Evolutionary conservation across 2,797 vertebrate species (phyloP).

Genomic region (Gambelia wislizenii): DNA sequence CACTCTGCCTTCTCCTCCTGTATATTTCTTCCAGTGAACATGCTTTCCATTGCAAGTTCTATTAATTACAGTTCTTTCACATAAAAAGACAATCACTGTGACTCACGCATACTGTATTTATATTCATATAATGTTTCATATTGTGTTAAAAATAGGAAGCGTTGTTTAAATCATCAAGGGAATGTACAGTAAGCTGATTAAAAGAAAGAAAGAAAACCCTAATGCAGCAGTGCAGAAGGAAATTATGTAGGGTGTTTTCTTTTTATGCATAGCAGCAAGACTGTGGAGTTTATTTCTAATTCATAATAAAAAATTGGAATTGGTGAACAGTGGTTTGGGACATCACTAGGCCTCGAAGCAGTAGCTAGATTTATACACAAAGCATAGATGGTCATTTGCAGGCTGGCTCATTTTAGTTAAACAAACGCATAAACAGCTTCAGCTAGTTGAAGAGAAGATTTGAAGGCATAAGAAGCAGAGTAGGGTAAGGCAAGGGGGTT

Average conservation of each 20-base stretch:
- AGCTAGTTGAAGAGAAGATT: conserved; percentile 22
- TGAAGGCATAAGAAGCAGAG: neutral
- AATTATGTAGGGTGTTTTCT: conserved; percentile 48
- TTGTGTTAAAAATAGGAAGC: conserved; percentile 65
- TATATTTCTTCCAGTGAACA: conserved; percentile 54
- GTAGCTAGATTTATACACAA: conserved; percentile 48
- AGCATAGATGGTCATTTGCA: conserved; percentile 26
- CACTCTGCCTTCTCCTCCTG: conserved; percentile 54
- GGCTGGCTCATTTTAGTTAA: conserved; percentile 56
- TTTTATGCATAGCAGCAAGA: conserved; percentile 47
- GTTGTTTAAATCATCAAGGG: conserved; percentile 59
- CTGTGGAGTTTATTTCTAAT: conserved; percentile 60
- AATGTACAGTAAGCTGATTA: conserved; percentile 52
- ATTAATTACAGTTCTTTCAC: conserved; percentile 72
- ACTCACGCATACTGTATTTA: conserved; percentile 64
- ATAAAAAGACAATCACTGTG: conserved; percentile 57
- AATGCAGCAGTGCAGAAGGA: conserved; percentile 51
- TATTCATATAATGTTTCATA: conserved; percentile 68
- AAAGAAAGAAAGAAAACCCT: conserved; percentile 13
- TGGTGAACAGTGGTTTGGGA: conserved; percentile 47
- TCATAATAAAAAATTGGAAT: conserved; percentile 61
- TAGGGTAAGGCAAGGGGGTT: rapidly evolving
- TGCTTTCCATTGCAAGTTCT: conserved; percentile 59
- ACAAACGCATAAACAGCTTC: conserved; percentile 41
- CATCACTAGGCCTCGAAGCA: conserved; percentile 19